Conservation (phyloP, 2,888 invertebrate genomes). For the Dugesia japonica region DNA sequence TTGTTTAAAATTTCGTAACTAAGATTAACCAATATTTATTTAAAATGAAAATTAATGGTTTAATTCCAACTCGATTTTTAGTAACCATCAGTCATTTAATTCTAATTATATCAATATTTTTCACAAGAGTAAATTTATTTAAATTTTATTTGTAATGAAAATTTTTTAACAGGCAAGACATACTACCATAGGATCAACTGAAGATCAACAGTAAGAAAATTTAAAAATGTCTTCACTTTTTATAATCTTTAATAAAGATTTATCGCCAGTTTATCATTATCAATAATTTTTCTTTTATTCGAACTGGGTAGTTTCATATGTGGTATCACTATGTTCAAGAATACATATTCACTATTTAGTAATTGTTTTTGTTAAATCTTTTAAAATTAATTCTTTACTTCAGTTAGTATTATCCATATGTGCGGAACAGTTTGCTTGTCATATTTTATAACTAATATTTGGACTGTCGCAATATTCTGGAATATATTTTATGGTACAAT, state of each 20-base stretch:
- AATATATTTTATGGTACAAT: slow-evolving; percentile 1
- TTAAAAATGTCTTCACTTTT: too few relatives aligned
- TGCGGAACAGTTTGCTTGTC: neutral
- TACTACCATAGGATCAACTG: neutral
- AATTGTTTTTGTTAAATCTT: too few relatives aligned
- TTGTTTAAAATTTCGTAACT: neutral
- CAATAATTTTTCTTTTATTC: neutral
- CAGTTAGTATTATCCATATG: neutral
- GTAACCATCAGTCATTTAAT: neutral
- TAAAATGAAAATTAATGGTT: neutral
- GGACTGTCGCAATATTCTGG: neutral
- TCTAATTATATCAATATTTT: neutral
- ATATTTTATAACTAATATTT: neutral
- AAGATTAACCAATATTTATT: neutral
- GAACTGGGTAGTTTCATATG: neutral
- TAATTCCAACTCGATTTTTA: neutral
- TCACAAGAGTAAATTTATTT: neutral
- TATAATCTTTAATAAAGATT: neutral
- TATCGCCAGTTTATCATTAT: neutral
- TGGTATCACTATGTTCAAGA: neutral
- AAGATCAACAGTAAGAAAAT: neutral
- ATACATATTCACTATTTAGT: neutral
- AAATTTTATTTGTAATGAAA: too few relatives aligned
- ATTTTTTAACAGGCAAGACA: neutral
- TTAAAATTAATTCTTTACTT: too few relatives aligned